Percentiles rank a stretch among this genome's conserved stretches.
These are phyloP conservation scores for Arctopsyche grandis DNA, from an alignment of 1,140 invertebrate genomes.

Conservation along the genomic window DNA sequence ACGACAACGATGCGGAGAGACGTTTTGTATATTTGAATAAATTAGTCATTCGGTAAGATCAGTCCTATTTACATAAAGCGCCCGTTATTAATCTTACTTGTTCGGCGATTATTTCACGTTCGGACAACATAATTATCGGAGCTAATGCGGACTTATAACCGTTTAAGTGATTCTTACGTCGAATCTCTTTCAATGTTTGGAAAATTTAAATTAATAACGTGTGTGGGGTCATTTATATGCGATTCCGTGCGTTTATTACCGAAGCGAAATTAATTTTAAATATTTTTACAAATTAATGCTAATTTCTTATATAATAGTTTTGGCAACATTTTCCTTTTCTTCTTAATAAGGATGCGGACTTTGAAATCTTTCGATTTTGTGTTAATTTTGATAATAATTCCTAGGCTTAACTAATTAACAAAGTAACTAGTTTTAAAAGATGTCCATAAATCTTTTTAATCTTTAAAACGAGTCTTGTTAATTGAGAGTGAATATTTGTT, in stretches of 20 bases:
- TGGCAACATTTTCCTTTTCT: too few species aligned
- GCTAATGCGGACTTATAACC: conserved; percentile 12
- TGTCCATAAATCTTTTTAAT: not conserved
- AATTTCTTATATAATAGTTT: too few species aligned
- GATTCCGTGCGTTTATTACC: too few species aligned
- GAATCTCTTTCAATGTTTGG: not conserved
- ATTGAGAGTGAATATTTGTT: too few species aligned
- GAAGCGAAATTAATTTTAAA: too few species aligned
- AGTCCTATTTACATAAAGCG: conserved; percentile 22
- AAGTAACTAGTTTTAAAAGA: not conserved
- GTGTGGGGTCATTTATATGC: too few species aligned
- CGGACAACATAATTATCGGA: conserved; percentile 25
- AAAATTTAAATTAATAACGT: not conserved
- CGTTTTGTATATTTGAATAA: conserved; percentile 4
- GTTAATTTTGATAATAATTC: too few species aligned
- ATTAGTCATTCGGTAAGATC: conserved; percentile 18
- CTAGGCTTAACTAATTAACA: too few species aligned
- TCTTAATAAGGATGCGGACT: too few species aligned
- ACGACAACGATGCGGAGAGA: too few species aligned
- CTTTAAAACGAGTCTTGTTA: not conserved
- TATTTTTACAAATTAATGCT: too few species aligned
- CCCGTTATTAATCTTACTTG: conserved; percentile 13
- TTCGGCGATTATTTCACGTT: conserved; percentile 27
- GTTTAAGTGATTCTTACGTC: conserved; percentile 15
- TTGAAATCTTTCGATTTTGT: too few species aligned